These are phyloP conservation scores for Macaria liturata DNA, from an alignment of 2,888 invertebrate genomes.

Conservation along the genomic window DNA sequence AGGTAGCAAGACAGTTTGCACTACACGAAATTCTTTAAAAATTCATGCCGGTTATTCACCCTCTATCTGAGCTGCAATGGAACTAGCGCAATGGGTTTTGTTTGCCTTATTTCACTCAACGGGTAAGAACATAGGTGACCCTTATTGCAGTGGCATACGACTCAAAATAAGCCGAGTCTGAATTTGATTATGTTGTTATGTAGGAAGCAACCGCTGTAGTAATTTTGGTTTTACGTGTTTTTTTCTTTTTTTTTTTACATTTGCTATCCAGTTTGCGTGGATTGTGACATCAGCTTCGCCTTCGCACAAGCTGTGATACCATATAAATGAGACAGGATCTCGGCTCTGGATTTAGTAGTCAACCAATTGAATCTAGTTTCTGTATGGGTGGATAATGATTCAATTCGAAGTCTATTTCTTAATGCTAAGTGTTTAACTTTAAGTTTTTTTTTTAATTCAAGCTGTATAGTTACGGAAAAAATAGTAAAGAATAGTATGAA, in stretches of 20 bases:
- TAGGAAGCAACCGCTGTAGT: conserved; percentile 12
- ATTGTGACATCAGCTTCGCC: conserved; percentile 12
- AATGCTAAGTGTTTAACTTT: too few relatives aligned
- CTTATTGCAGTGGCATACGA: conserved; percentile 16
- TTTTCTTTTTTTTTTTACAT: too few relatives aligned
- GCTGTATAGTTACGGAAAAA: too few relatives aligned
- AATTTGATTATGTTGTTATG: conserved; percentile 12
- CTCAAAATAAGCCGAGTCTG: not conserved
- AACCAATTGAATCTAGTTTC: not conserved
- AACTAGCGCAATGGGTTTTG: conserved; percentile 39
- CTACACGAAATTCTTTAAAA: conserved; percentile 58
- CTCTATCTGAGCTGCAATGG: conserved; percentile 38
- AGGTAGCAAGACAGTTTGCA: conserved; percentile 55
- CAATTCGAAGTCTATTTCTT: not conserved
- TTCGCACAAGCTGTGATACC: conserved; percentile 6
- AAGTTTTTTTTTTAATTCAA: too few relatives aligned
- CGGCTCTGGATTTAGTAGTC: conserved; percentile 3
- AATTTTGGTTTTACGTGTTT: conserved; percentile 21
- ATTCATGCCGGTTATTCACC: conserved; percentile 57
- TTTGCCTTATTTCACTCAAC: conserved; percentile 35
- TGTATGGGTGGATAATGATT: not conserved
- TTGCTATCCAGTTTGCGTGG: conserved; percentile 10
- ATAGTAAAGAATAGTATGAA: too few relatives aligned
- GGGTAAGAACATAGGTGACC: conserved; percentile 12
- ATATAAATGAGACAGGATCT: conserved; percentile 9